phyloP scores from a whole-genome alignment of 2,888 invertebrate species.

The Helleia helle region DNA sequence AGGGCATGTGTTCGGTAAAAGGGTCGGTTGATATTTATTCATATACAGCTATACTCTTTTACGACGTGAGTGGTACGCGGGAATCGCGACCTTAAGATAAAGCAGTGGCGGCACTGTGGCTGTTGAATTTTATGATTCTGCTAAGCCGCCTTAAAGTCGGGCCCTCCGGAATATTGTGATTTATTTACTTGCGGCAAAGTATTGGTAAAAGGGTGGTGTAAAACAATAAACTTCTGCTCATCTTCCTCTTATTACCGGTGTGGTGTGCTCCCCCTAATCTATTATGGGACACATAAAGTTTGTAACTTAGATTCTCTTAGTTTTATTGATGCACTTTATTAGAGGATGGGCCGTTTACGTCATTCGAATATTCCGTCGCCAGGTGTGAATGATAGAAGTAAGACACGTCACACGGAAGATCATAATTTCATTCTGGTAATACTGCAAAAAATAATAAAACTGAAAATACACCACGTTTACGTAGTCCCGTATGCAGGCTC shows the following conservation, averaged over 20 bases:
- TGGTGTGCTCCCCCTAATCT: constrained; percentile 1
- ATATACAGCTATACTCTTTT: constrained; percentile 66
- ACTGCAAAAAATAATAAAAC: too few species aligned
- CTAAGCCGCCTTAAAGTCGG: constrained; percentile 72
- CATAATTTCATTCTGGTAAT: too few species aligned
- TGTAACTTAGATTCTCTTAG: constrained; percentile 3
- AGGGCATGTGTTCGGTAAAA: constrained; percentile 57
- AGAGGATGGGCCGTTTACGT: background rate
- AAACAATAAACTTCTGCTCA: constrained; percentile 64
- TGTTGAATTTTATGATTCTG: constrained; percentile 73
- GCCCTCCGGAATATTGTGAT: constrained; percentile 74
- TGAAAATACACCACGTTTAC: too few species aligned
- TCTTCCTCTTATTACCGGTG: constrained; percentile 16
- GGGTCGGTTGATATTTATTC: constrained; percentile 63
- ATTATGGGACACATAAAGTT: constrained; percentile 14
- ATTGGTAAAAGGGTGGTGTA: constrained; percentile 61
- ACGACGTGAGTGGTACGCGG: constrained; percentile 66
- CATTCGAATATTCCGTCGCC: too few species aligned
- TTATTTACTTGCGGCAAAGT: constrained; percentile 70
- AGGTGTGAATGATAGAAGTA: too few species aligned
- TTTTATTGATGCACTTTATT: background rate
- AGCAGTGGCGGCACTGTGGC: constrained; percentile 59
- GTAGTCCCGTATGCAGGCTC: too few species aligned
- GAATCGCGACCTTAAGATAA: constrained; percentile 61
- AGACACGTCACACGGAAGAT: too few species aligned